Evolutionary conservation across 2,888 invertebrate species (phyloP).

Genomic region (Spicauda simplicius): DNA sequence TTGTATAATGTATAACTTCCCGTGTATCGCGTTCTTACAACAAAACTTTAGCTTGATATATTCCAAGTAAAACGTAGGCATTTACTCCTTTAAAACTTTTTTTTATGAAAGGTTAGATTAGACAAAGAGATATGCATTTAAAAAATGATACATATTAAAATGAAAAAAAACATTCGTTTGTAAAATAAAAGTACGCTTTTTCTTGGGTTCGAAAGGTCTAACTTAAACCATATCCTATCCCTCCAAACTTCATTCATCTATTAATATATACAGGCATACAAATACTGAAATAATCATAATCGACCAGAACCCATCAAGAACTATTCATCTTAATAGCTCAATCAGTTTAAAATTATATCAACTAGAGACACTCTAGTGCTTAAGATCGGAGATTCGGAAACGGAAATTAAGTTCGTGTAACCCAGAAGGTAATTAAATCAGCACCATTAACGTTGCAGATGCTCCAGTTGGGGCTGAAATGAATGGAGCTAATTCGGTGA

Average conservation of each 20-base stretch:
- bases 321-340: slow-evolving; percentile 26
- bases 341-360: slow-evolving; percentile 40
- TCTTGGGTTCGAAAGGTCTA: no score
- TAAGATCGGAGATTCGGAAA: slow-evolving; percentile 47
- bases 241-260: neutral
- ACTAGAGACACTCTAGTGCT: slow-evolving; percentile 39
- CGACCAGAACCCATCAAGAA: slow-evolving; percentile 11
- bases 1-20: no score
- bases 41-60: no score
- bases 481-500: slow-evolving; percentile 54
- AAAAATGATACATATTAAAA: no score
- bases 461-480: slow-evolving; percentile 46
- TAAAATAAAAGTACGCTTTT: no score
- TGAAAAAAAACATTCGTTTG: no score
- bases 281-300: slow-evolving; percentile 3
- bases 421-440: slow-evolving; percentile 58
- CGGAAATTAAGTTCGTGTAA: slow-evolving; percentile 53
- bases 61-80: no score
- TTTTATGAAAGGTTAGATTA: no score
- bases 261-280: neutral
- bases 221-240: no score
- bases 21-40: no score
- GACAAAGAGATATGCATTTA: no score
- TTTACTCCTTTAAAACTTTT: no score
- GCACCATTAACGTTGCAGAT: slow-evolving; percentile 51